Evolutionary conservation across 2,888 invertebrate species (phyloP), one percentile per base, ranked within the genome.

Genomic region (Polia nebulosa): DNA sequence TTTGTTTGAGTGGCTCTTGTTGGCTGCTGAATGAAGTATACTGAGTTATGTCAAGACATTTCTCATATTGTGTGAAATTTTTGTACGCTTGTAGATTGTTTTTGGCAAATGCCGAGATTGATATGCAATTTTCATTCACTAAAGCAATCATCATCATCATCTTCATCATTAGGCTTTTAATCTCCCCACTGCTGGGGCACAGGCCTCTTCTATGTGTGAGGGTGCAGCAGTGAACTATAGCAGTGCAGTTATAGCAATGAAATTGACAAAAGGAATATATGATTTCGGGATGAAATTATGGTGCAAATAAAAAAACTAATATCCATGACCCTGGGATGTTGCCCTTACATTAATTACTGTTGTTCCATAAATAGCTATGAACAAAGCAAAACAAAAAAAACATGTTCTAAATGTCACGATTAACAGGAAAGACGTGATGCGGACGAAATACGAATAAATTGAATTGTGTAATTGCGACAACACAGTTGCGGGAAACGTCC

Each of bases 1-100:
- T 51, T 25, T 51, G 53, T 47, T 41, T 58, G 45, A 53, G 32
- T 55, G 15, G 15, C 36, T 57, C 39, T n/a, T 61, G 75, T 53
- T 61, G 27, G 25, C 13, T 60, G 13, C 13, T 52, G 44, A 45
- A 63, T 55, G 22, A 47, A 45, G 27, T 29, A 41, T 25, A 39
- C 55, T 39, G 9, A 49, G 13, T 17, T 39, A 36, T 22, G n/a
- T 20, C 11, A 52, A 25, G n/a, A 36, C 20, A 9, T 32, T 39
- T 39, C 25, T 39, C 6, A 2, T 4, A 34, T 29, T 44, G n/a
- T 15, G 11, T 34, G 11, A 64, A 20, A 7, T 22, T 22, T n/a
- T 17, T 15, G 17, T 29, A 13, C 17, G 4, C 20, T 20, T 47
- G n/a, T 25, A 27, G 36, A 39, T 39, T 13, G 20, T 6, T 7